These are phyloP conservation scores for Lysandra bellargus DNA, from an alignment of 2,888 invertebrate genomes.

Conservation along the genomic window DNA sequence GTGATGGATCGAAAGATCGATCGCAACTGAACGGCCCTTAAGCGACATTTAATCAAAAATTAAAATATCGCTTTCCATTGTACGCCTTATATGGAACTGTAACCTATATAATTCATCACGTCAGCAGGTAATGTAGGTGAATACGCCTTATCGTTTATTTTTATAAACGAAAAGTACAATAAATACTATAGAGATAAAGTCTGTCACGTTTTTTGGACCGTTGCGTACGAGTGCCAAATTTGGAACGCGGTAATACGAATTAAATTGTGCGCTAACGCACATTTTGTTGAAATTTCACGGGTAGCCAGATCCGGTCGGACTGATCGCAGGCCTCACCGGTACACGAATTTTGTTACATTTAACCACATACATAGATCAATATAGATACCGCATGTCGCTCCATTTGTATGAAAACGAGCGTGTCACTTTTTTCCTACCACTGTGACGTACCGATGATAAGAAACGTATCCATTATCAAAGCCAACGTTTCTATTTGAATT, in stretches of 20 bases:
- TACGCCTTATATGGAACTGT: background rate
- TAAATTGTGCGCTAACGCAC: background rate
- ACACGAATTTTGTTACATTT: too few species aligned
- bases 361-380: too few species aligned
- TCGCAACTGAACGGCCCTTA: too few species aligned
- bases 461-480: too few species aligned
- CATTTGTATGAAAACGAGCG: too few species aligned
- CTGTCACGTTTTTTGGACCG: background rate
- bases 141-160: slow-evolving; percentile 12
- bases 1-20: too few species aligned
- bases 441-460: too few species aligned
- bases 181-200: background rate
- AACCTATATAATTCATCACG: background rate
- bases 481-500: too few species aligned
- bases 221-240: background rate
- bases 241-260: background rate
- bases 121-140: background rate
- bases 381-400: too few species aligned
- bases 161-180: background rate
- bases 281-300: background rate
- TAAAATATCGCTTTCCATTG: background rate
- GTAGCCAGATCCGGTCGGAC: too few species aligned
- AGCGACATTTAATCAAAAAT: background rate
- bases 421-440: too few species aligned
- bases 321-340: too few species aligned